A percentile compares a stretch with the other conserved stretches of the same genome.
Evolutionary conservation across 2,113 vertebrate species (phyloP).

Genomic region (Pseudorasbora parva): DNA sequence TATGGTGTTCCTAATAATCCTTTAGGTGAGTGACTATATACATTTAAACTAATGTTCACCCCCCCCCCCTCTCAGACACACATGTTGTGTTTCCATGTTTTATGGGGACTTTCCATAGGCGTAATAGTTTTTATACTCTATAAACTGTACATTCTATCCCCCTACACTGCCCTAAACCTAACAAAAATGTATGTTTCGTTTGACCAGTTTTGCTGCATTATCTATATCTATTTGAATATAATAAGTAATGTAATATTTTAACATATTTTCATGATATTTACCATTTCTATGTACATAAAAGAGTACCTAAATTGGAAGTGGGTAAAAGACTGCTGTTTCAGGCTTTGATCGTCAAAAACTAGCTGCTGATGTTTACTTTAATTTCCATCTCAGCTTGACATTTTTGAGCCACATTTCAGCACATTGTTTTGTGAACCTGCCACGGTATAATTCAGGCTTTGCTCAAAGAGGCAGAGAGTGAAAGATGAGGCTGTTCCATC

Average conservation of each 20-base stretch:
- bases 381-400: constrained; percentile 12
- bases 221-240: neutral
- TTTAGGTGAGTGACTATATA: too few relatives aligned
- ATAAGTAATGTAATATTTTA: too few relatives aligned
- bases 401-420: neutral
- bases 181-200: too few relatives aligned
- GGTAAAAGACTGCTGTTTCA: neutral
- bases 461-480: constrained; percentile 5
- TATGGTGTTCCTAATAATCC: too few relatives aligned
- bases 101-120: too few relatives aligned
- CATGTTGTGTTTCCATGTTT: too few relatives aligned
- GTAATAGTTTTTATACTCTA: too few relatives aligned
- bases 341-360: neutral
- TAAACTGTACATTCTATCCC: too few relatives aligned
- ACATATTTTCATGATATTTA: neutral
- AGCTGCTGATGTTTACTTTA: constrained; percentile 13
- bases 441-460: neutral
- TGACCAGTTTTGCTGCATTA: too few relatives aligned
- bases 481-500: neutral
- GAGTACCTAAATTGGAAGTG: neutral
- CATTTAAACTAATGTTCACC: too few relatives aligned
- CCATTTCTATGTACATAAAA: neutral
- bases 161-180: too few relatives aligned
- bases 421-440: constrained; percentile 6
- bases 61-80: too few relatives aligned